Evolutionary conservation across 2,888 invertebrate genomes (phyloP).

Genomic region (Cephus nigrinus): DNA sequence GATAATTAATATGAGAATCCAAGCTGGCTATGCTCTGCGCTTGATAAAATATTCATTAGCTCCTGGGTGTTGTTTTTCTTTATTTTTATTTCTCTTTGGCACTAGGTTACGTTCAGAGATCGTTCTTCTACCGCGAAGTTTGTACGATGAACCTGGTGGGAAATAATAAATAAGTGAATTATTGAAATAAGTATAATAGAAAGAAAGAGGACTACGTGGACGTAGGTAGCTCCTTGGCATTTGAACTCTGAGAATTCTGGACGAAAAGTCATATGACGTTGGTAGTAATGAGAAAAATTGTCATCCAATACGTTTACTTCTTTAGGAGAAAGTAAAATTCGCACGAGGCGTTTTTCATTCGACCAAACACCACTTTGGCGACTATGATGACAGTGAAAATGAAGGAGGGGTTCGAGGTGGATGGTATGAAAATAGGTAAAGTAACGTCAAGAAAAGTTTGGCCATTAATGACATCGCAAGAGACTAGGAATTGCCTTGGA

Average conservation of each 20-base stretch:
- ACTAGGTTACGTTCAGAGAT: background rate
- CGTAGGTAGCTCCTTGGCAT: background rate
- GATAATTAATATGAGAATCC: background rate
- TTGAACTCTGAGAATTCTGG: background rate
- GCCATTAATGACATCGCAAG: conserved; percentile 22
- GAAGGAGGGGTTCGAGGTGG: conserved; percentile 6
- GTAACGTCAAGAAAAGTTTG: conserved; percentile 26
- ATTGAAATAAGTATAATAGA: background rate
- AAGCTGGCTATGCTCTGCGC: background rate
- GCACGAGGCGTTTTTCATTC: background rate
- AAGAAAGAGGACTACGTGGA: background rate
- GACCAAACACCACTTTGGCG: background rate
- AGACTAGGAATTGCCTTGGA: background rate
- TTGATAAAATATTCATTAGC: background rate
- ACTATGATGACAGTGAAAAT: conserved; percentile 19
- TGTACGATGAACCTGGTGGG: background rate
- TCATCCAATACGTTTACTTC: background rate
- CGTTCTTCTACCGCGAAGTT: background rate
- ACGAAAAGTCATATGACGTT: too few relatives aligned
- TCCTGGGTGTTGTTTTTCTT: background rate
- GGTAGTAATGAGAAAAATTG: background rate
- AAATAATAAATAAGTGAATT: background rate
- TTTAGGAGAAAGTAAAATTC: background rate
- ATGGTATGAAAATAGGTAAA: background rate
- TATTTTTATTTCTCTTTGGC: background rate